Evolutionary conservation across 2,888 invertebrate genomes (phyloP), one percentile per base, ranked within the genome.

Genomic region (Isoperla grammatica): DNA sequence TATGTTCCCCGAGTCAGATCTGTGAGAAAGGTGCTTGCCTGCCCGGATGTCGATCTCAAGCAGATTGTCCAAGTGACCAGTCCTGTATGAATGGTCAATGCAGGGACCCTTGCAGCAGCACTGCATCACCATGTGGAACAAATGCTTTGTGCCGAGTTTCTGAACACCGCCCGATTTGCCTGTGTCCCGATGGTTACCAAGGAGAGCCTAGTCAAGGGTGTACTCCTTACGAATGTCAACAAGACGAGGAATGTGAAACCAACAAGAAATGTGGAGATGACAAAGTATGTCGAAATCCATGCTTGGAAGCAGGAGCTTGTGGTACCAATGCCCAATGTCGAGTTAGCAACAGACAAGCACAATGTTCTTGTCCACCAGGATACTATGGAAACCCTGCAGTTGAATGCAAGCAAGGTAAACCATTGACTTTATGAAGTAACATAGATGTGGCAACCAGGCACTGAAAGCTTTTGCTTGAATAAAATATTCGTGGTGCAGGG

Each of bases 301-400:
- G 94, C 70, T 71, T 85, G 50, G 85, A 86, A 68, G 77, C 80
- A 39, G 85, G 85, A 8, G 84, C 87, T 29, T 94, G 94, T 69
- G 94, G 93, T 12, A 75, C 82, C 29, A 92, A 92, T 72, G 90
- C 92, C 0, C 89, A 92, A 68, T 93, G 94, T 69, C 83, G 88
- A 42, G 87, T 91, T 9, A 78, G 87, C 15, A 84, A 87, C 67
- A 80, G 89, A 71, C 78, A 79, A 66, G 86, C 92, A 0, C 86
- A 90, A 68, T 90, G 90, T 68, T 81, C 84, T 0, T 90, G 90
- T 69, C 87, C 87, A 17, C 85, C 84, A 1, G 86, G 87, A 46
- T 87, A 83, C 70, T 80, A 83, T 65, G 88, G 88, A 59, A 87
- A 88, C 72, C 85, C 88, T 0, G 72, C 77, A 43, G 75, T 81